Evolutionary conservation across 2,888 invertebrate species (phyloP).

Genomic region (Cistogaster globosa): DNA sequence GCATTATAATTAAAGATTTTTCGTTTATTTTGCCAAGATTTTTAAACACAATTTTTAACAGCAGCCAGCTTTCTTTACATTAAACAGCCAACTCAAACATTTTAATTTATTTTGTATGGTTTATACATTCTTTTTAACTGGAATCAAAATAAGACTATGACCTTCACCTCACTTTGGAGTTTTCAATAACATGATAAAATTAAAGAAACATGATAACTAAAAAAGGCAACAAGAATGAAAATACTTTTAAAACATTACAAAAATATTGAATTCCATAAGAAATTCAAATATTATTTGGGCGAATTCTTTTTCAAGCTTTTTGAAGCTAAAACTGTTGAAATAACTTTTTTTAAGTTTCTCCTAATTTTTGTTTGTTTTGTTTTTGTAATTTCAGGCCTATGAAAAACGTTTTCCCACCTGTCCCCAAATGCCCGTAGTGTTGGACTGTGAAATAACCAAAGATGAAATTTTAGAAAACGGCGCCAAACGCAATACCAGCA

Average conservation of each 20-base stretch:
- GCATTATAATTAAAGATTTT: too few species aligned
- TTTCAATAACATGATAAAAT: slow-evolving; percentile 2
- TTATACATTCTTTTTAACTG: not conserved
- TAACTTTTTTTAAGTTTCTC: too few species aligned
- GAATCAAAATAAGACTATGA: not conserved
- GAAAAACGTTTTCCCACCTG: slow-evolving; percentile 96
- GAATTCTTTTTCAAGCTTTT: too few species aligned
- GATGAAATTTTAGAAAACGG: slow-evolving; percentile 91
- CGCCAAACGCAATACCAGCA: slow-evolving; percentile 90
- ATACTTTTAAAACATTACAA: too few species aligned
- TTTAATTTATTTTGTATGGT: slow-evolving; percentile 1
- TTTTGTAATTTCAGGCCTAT: slow-evolving; percentile 88
- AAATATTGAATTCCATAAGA: too few species aligned
- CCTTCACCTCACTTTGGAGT: slow-evolving; percentile 22
- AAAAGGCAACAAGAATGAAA: not conserved
- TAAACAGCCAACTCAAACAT: not conserved
- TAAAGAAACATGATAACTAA: slow-evolving; percentile 20
- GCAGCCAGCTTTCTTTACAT: too few species aligned
- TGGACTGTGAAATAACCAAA: slow-evolving; percentile 91
- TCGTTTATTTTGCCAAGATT: too few species aligned
- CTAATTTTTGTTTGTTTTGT: too few species aligned
- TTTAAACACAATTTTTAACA: too few species aligned
- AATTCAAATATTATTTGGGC: too few species aligned
- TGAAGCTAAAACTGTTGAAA: too few species aligned
- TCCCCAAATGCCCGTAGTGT: slow-evolving; percentile 96